A percentile compares a stretch with the other conserved stretches of the same genome.
These are phyloP conservation scores for Epinephelus fuscoguttatus DNA, from an alignment of 2,113 vertebrate genomes.

Conservation along the genomic window DNA sequence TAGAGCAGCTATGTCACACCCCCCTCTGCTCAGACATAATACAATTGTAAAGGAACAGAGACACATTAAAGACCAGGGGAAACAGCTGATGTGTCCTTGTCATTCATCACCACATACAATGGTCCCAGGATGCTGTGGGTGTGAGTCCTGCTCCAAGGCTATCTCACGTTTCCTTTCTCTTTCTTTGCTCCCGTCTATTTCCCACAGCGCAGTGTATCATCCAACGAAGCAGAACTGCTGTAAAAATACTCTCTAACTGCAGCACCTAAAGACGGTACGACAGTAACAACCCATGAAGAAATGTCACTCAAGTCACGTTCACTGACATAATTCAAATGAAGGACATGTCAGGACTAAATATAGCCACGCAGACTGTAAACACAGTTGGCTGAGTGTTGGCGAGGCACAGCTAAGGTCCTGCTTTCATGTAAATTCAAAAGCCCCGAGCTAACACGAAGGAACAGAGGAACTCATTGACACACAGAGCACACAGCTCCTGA, in stretches of 20 bases:
- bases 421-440: slow-evolving; percentile 36
- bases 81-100: slow-evolving; percentile 14
- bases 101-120: neutral
- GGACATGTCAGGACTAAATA: slow-evolving; percentile 42
- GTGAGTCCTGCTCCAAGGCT: slow-evolving; percentile 21
- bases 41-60: neutral
- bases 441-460: slow-evolving; percentile 16
- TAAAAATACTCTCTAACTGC: neutral
- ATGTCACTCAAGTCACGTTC: slow-evolving; percentile 14
- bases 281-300: slow-evolving; percentile 34
- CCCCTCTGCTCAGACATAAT: neutral
- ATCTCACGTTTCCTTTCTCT: neutral
- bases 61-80: slow-evolving; percentile 1
- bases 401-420: slow-evolving; percentile 11
- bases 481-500: slow-evolving; percentile 32
- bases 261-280: neutral
- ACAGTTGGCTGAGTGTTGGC: slow-evolving; percentile 6
- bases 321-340: slow-evolving; percentile 1
- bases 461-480: slow-evolving; percentile 53
- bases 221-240: slow-evolving; percentile 12
- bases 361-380: slow-evolving; percentile 26
- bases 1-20: slow-evolving; percentile 7
- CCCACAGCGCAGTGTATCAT: neutral
- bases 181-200: neutral
- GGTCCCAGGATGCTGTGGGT: slow-evolving; percentile 8